Conservation (phyloP, 2,888 invertebrate genomes). For the Epsilonema sp. region DNA sequence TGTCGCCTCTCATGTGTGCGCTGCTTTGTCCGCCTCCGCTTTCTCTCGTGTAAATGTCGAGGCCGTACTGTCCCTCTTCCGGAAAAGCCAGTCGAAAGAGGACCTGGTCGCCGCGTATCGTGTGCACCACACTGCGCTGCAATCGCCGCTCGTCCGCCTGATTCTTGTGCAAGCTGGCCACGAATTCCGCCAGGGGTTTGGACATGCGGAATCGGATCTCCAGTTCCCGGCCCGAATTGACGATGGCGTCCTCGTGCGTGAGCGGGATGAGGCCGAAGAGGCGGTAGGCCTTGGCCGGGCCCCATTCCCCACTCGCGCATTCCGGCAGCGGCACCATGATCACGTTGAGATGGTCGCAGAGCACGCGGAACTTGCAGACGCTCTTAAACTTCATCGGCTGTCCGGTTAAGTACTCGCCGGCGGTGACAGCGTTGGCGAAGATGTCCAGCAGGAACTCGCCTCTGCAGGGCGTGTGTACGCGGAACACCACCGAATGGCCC, state of each 20-base stretch:
- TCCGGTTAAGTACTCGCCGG: slow-evolving; percentile 78
- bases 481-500: slow-evolving; percentile 56
- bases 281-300: slow-evolving; percentile 75
- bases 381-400: slow-evolving; percentile 96
- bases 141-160: slow-evolving; percentile 77
- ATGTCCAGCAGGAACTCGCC: slow-evolving; percentile 86
- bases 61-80: slow-evolving; percentile 80
- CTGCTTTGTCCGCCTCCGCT: slow-evolving; percentile 33
- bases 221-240: slow-evolving; percentile 43
- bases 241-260: slow-evolving; percentile 61
- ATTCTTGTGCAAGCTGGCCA: slow-evolving; percentile 90
- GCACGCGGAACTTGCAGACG: slow-evolving; percentile 75
- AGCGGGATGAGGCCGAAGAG: slow-evolving; percentile 57
- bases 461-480: slow-evolving; percentile 87
- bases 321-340: slow-evolving; percentile 95
- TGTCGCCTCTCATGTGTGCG: slow-evolving; percentile 39
- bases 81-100: slow-evolving; percentile 69
- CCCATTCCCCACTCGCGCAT: slow-evolving; percentile 97
- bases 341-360: slow-evolving; percentile 77
- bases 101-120: slow-evolving; percentile 54
- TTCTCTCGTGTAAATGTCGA: slow-evolving; percentile 90
- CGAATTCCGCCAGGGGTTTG: slow-evolving; percentile 76
- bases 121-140: slow-evolving; percentile 64
- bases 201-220: slow-evolving; percentile 54
- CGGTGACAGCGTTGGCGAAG: slow-evolving; percentile 91